Conservation (phyloP, 2,797 vertebrate genomes). For the Halcyon leucocephala region DNA sequence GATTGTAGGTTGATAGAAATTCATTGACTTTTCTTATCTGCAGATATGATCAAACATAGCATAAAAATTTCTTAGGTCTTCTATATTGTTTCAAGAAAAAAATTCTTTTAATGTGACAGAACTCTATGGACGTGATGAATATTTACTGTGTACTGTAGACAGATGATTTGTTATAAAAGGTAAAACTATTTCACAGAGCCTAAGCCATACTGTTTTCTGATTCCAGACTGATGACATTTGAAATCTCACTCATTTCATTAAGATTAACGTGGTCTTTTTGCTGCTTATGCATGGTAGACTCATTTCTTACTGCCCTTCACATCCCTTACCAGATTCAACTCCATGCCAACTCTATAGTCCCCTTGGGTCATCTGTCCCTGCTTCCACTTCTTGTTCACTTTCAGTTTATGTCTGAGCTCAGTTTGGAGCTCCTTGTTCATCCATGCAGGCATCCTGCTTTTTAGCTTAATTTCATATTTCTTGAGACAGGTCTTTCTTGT, state of each 20-base stretch:
- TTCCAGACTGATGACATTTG: neutral
- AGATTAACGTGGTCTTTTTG: neutral
- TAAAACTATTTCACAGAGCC: neutral
- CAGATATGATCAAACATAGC: neutral
- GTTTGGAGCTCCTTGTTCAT: neutral
- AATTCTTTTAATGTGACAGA: neutral
- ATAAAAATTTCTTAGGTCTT: neutral
- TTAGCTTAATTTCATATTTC: neutral
- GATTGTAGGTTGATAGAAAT: neutral
- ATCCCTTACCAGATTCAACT: neutral
- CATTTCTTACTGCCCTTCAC: neutral
- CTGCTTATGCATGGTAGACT: neutral
- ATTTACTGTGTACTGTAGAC: neutral
- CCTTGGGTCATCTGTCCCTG: neutral
- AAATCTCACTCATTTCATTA: neutral
- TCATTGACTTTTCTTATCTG: neutral
- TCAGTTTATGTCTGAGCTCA: neutral
- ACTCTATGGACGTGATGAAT: neutral
- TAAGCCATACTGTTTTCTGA: neutral
- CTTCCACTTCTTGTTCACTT: neutral
- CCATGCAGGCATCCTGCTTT: neutral
- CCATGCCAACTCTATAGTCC: neutral
- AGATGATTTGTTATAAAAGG: neutral
- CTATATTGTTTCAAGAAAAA: neutral
- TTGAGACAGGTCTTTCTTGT: neutral